Evolutionary conservation across 2,113 vertebrate genomes (phyloP), one percentile per base, ranked within the genome.

Genomic region (Toxostoma redivivum): DNA sequence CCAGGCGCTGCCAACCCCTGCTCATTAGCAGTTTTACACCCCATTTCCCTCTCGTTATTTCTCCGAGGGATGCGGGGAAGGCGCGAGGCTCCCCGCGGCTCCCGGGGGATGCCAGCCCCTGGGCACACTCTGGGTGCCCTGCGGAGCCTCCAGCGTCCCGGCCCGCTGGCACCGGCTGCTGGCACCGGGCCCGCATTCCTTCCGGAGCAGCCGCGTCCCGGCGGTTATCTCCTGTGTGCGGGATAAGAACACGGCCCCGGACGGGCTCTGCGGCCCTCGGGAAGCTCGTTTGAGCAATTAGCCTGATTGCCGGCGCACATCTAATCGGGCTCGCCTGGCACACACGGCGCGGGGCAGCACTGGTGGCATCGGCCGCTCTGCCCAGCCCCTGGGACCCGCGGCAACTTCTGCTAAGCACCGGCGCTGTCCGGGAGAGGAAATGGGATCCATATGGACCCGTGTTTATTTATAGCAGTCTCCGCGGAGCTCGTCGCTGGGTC

Each of bases 111-210:
- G 14, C 23, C 77, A 48, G 35, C 35, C 42, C 81, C 87, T 13
- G 25, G 4, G 40, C 40, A 9, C 2, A 0, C 56, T 11, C 71
- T 0, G 31, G 15, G n/a, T 2, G 9, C 61, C 22, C 62, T 2
- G 10, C 1, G 3, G 38, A 74, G 40, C 86, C 20, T 6, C 13
- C 14, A 14, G 6, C 2, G 7, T 10, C 61, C 12, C 3, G 0
- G 42, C 47, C 9, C 0, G 1, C 62, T 13, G 27, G 30, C 16
- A 1, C 5, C 1, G 93, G n/a, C 66, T 14, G 3, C 80, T 31
- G 31, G 57, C 57, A 33, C 2, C 1, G 31, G 33, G 45, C 61
- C 61, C 24, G 0, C 67, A 3, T 2, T 14, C 27, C 19, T 57
- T 31, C 86, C 9, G 2, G 66, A 73, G 5, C 94, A 40, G 82